A percentile compares a stretch with the other conserved stretches of the same genome.
These are phyloP conservation scores for Cyclophora albipunctata DNA, from an alignment of 2,888 invertebrate genomes.

Conservation along the genomic window DNA sequence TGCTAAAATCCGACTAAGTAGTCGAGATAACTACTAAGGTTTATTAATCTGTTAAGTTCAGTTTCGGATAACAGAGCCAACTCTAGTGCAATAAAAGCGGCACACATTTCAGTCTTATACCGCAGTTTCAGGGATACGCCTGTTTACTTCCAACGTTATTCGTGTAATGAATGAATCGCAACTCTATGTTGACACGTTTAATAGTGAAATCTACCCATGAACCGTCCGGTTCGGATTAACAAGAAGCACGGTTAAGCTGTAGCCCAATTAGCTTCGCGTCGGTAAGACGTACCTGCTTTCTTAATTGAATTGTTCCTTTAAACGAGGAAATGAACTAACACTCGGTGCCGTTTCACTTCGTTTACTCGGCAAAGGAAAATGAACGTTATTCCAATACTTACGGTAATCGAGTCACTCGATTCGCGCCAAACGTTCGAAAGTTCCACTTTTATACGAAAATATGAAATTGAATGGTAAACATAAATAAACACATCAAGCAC, in stretches of 20 bases:
- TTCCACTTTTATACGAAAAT: neutral
- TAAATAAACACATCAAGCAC: conserved; percentile 6
- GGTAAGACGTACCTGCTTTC: conserved; percentile 13
- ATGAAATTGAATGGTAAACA: neutral
- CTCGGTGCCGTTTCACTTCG: conserved; percentile 1
- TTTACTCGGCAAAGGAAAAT: neutral
- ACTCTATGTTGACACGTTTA: conserved; percentile 16
- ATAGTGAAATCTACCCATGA: conserved; percentile 8
- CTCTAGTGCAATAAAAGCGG: conserved; percentile 17
- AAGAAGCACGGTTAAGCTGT: conserved; percentile 17
- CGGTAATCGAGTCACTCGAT: neutral
- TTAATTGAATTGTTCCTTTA: conserved; percentile 22
- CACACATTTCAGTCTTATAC: conserved; percentile 27
- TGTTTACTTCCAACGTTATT: conserved; percentile 18
- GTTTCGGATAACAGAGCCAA: neutral
- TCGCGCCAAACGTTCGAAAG: too few species aligned
- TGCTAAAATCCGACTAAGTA: too few species aligned
- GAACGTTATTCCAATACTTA: neutral
- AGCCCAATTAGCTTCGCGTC: conserved; percentile 17
- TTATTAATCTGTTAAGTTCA: neutral
- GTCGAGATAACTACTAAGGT: too few species aligned
- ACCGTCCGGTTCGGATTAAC: conserved; percentile 9
- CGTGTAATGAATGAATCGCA: conserved; percentile 30
- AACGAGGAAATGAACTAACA: conserved; percentile 10
- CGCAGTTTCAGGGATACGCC: conserved; percentile 24